phyloP scores from a whole-genome alignment of 1,140 invertebrate genomes.

The Latrodectus geometricus region DNA sequence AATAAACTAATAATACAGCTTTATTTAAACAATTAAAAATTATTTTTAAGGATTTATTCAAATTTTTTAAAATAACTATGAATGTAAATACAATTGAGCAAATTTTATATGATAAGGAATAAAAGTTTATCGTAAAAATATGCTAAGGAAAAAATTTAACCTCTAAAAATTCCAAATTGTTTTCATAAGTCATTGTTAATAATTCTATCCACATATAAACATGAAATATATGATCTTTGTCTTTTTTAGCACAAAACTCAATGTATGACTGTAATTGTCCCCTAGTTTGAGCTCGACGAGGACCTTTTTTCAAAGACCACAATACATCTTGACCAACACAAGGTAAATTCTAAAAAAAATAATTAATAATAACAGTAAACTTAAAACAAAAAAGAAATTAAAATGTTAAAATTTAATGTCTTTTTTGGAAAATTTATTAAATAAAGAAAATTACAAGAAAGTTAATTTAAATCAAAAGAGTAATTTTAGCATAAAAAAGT shows the following conservation, averaged over 20 bases:
- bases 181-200: constrained; percentile 14
- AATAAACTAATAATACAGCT: neutral
- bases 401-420: no score
- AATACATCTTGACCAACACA: constrained; percentile 20
- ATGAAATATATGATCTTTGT: constrained; percentile 14
- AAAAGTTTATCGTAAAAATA: neutral
- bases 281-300: constrained; percentile 11
- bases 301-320: constrained; percentile 35
- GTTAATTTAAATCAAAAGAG: no score
- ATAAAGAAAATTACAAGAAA: no score
- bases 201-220: constrained; percentile 24
- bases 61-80: neutral
- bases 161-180: constrained; percentile 15
- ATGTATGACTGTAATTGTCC: constrained; percentile 11
- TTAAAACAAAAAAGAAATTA: no score
- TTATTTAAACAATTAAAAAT: neutral
- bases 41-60: neutral
- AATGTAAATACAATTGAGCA: neutral
- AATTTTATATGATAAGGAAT: neutral
- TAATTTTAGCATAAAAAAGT: neutral
- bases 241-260: constrained; percentile 3
- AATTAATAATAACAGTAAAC: neutral
- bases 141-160: neutral
- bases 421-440: no score
- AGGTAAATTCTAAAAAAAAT: constrained; percentile 26